Conservation (phyloP, 2,888 invertebrate genomes). For the Eupithecia subfuscata region DNA sequence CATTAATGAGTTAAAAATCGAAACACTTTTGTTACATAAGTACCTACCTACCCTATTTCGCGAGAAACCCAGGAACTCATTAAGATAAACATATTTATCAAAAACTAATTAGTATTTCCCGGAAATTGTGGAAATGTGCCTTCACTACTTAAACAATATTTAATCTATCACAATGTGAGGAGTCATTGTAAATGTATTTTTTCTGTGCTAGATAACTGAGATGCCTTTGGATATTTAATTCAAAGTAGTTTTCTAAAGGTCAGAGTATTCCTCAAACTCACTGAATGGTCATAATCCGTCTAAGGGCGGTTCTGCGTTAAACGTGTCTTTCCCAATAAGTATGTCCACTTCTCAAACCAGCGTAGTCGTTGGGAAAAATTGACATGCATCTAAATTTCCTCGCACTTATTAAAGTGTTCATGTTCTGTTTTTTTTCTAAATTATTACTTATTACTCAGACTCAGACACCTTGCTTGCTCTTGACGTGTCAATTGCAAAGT, state of each 20-base stretch:
- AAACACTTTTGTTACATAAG: not conserved
- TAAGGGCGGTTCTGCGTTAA: not conserved
- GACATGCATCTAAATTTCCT: not conserved
- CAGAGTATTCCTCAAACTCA: slow-evolving; percentile 39
- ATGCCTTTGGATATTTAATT: slow-evolving; percentile 42
- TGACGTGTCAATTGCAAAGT: slow-evolving; percentile 26
- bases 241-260: slow-evolving; percentile 41
- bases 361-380: slow-evolving; percentile 30
- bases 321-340: slow-evolving; percentile 28
- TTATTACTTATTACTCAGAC: not conserved
- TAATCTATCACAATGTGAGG: slow-evolving; percentile 28
- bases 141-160: slow-evolving; percentile 29
- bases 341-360: slow-evolving; percentile 11
- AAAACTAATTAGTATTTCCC: slow-evolving; percentile 45
- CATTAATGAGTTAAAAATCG: not conserved
- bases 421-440: not conserved
- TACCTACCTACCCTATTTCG: not conserved
- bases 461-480: not conserved
- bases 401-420: not conserved
- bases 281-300: slow-evolving; percentile 25
- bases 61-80: slow-evolving; percentile 8
- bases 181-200: slow-evolving; percentile 44
- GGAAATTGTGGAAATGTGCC: slow-evolving; percentile 38
- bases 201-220: slow-evolving; percentile 32
- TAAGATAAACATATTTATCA: slow-evolving; percentile 13